These are phyloP conservation scores for Lerema accius DNA, from an alignment of 1,140 invertebrate species.

Conservation along the genomic window DNA sequence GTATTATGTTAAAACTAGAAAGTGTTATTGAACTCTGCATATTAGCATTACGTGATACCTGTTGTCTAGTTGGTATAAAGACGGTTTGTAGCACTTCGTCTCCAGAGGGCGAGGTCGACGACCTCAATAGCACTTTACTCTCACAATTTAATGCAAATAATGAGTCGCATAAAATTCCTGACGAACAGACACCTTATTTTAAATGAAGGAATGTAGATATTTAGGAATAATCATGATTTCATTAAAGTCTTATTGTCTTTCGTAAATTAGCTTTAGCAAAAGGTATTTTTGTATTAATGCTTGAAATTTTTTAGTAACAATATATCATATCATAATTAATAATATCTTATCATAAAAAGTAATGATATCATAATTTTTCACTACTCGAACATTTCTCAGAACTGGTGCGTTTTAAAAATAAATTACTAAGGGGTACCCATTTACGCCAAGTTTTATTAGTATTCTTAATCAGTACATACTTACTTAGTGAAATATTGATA, in stretches of 20 bases:
- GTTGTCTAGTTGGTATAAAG: slow-evolving; percentile 17
- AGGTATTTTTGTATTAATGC: no score
- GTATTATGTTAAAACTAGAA: neutral
- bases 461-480: no score
- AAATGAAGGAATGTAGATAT: neutral
- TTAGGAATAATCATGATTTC: neutral
- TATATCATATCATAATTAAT: no score
- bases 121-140: slow-evolving; percentile 2
- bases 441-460: no score
- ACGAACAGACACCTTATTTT: neutral
- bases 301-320: no score
- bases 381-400: no score
- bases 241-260: neutral
- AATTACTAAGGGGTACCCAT: no score
- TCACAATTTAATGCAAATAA: slow-evolving; percentile 12
- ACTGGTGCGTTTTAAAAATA: no score
- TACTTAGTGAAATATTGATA: no score
- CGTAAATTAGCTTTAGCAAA: neutral
- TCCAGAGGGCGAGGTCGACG: slow-evolving; percentile 22
- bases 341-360: no score
- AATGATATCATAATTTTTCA: no score
- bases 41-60: slow-evolving; percentile 16
- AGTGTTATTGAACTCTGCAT: slow-evolving; percentile 2
- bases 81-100: slow-evolving; percentile 13
- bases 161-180: slow-evolving; percentile 1